These are phyloP conservation scores for Orchestia grillus DNA, from an alignment of 1,140 invertebrate species.

Conservation along the genomic window DNA sequence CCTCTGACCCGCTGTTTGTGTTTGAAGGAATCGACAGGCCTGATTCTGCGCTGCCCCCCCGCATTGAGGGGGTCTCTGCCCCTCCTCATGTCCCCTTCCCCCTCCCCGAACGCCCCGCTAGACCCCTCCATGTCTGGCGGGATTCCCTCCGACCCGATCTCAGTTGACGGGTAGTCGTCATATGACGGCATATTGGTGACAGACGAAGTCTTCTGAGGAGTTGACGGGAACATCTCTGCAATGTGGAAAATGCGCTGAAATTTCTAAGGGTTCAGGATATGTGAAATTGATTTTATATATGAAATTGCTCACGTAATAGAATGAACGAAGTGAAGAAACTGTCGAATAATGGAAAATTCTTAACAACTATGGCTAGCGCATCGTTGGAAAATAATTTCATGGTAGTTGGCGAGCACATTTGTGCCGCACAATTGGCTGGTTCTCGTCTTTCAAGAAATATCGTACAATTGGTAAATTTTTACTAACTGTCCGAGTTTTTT, in stretches of 20 bases:
- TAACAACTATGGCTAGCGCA: too few relatives aligned
- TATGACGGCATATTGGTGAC: slow-evolving; percentile 2
- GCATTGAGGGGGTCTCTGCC: not conserved
- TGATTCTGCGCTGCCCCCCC: slow-evolving; percentile 10
- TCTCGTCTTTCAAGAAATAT: too few relatives aligned
- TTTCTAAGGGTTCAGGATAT: not conserved
- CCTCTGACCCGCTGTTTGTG: slow-evolving; percentile 30
- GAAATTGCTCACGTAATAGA: too few relatives aligned
- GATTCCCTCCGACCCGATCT: slow-evolving; percentile 36
- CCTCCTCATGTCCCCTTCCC: not conserved
- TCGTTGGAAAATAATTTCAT: too few relatives aligned
- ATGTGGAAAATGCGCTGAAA: not conserved
- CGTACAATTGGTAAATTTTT: too few relatives aligned
- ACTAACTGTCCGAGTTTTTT: too few relatives aligned
- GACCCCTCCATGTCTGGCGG: slow-evolving; percentile 21
- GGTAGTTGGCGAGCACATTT: too few relatives aligned
- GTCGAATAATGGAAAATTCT: too few relatives aligned
- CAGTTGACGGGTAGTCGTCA: slow-evolving; percentile 34
- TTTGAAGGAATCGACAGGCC: slow-evolving; percentile 8
- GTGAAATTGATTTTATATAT: too few relatives aligned
- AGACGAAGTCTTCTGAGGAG: not conserved
- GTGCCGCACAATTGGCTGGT: too few relatives aligned
- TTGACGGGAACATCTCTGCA: slow-evolving; percentile 39
- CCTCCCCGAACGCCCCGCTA: not conserved
- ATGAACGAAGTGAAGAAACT: too few relatives aligned